Base-by-base conservation (phyloP, 2,888 invertebrate genomes). In the Anarsia innoxiella region DNA sequence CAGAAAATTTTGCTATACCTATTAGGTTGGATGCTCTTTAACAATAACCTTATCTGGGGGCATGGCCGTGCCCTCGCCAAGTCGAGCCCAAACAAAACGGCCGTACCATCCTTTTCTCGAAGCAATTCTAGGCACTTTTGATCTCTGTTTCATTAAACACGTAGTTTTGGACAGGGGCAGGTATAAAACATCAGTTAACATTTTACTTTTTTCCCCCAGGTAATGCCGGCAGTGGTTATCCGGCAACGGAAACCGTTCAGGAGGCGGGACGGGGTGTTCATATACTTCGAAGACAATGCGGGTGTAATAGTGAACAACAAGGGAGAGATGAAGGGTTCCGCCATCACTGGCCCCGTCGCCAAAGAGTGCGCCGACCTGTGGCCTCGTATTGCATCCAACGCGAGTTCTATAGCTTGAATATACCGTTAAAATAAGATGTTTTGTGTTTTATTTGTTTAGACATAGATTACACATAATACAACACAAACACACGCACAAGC, bases 291-390 rank as follows among this genome's bases (percentile, higher is more conserved):
- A 78, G 99, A 99, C 79, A 99, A 99, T 83, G 99, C 99, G 13
- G 99, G 99, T 37, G 99, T 99, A 32, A 99, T 99, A 77, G 99
- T 99, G 37, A 99, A 99, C 82, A 98, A 98, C 79, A 99, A 99
- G 84, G 99, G 99, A 45, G 99, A 99, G 88, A 99, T 99, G 99
- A 99, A 99, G 86, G 99, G 97, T 42, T 99, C 99, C 11, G 99
- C 99, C 45, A 99, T 99, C 71, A 99, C 99, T 33, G 99, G 99
- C 51, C 99, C 99, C 37, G 99, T 99, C 16, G 98, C 99, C 15
- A 99, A 99, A 86, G 99, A 99, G 86, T 99, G 99, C 85, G 99
- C 99, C 37, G 99, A 99, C 83, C 88, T 99, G 53, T 99, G 99
- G 99, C 99, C 99, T 52, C 96, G 99, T 89, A 99, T 99, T 77